Evolutionary conservation across 2,113 vertebrate species (phyloP), one percentile per base, ranked within the genome.

Genomic region (Passer montanus): DNA sequence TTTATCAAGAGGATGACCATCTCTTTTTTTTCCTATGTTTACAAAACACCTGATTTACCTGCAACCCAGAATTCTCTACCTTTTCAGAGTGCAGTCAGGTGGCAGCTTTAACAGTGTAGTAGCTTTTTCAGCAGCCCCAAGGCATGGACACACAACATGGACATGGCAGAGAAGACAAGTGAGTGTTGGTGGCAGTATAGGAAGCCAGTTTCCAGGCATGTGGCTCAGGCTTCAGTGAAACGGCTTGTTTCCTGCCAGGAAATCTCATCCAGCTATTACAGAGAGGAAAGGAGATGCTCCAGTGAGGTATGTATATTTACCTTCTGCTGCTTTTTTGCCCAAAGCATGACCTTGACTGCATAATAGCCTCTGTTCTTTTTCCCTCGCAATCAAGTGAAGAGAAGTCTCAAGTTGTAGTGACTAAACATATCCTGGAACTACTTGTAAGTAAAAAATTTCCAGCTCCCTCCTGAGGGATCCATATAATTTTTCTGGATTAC

Each of bases 401-500:
- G 10, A 89, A 79, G 67, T 83, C n/a, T 79, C 33, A 80, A 30
- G 35, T 8, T 44, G 13, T 74, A 56, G 50, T 83, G 59, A 90
- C 68, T 83, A 90, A 91, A 83, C 22, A 47, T 59, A 74, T 17
- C n/a, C 49, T 85, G 82, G 47, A 95, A 93, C 44, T 74, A 47
- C 27, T 77, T 94, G 35, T 52, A 79, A 91, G 59, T 73, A 55
- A 95, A 83, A 87, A 83, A 62, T 58, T 87, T 82, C 37, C 78
- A 76, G 8, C 41, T 95, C n/a, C 16, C 16, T 87, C 87, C 60
- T 79, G 3, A 85, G 70, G 30, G 63, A 94, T 55, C 55, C 31
- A 28, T 89, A 58, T 72, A 58, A 16, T 84, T 89, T 55, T 93
- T 76, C 27, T 63, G 78, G 37, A 79, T 80, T 75, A 39, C 3